Evolutionary conservation across 2,888 invertebrate species (phyloP).

Genomic region (Tryphoninae sp.): DNA sequence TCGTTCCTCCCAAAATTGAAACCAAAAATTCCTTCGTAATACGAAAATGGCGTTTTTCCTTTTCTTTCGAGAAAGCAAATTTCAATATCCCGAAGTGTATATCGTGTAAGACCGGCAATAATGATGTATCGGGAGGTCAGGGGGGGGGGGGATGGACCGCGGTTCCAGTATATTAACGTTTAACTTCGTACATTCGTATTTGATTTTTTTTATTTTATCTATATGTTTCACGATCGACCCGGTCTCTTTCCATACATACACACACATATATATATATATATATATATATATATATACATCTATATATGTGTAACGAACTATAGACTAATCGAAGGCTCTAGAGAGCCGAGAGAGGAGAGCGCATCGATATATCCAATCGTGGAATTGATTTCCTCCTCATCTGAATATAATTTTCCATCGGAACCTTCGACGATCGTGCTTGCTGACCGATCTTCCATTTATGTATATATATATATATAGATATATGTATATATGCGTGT

Average conservation of each 20-base stretch:
- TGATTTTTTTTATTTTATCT: too few relatives aligned
- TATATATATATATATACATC: not conserved
- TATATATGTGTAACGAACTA: constrained; percentile 17
- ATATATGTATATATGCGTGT: not conserved
- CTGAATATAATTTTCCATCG: constrained; percentile 79
- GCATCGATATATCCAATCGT: constrained; percentile 71
- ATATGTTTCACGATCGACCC: constrained; percentile 37
- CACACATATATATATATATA: not conserved
- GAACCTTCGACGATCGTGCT: constrained; percentile 72
- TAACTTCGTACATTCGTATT: not conserved
- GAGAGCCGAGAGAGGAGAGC: constrained; percentile 17
- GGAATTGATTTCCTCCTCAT: constrained; percentile 80
- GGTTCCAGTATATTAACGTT: constrained; percentile 27
- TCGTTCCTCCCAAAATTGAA: too few relatives aligned
- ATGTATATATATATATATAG: not conserved
- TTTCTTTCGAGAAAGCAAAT: too few relatives aligned
- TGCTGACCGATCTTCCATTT: constrained; percentile 61
- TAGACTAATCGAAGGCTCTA: constrained; percentile 63
- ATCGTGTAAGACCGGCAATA: too few relatives aligned
- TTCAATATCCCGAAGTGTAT: too few relatives aligned
- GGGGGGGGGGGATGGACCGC: constrained; percentile 8
- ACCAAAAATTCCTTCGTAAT: too few relatives aligned
- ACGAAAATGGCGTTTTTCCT: too few relatives aligned
- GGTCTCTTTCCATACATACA: constrained; percentile 25
- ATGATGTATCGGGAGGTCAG: not conserved